phyloP scores from a whole-genome alignment of 1,140 invertebrate species.

The Lordiphosa collinella region DNA sequence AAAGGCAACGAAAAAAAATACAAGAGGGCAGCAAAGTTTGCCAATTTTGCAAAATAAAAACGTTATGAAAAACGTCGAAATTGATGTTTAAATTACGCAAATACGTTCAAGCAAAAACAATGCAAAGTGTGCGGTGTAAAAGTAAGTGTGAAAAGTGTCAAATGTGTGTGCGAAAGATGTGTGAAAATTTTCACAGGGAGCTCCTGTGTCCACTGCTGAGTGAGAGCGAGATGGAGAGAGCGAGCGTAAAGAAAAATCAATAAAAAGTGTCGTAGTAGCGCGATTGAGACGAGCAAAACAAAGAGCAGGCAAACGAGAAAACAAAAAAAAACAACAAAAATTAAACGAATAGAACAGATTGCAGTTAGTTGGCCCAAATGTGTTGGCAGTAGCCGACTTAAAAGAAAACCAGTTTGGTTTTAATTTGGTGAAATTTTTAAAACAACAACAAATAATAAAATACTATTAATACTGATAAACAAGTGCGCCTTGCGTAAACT shows the following conservation, averaged over 20 bases:
- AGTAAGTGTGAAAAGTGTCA: too few relatives aligned
- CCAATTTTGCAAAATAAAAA: too few relatives aligned
- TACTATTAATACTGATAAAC: conserved; percentile 20
- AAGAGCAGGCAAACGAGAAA: conserved; percentile 40
- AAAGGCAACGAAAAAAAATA: conserved; percentile 3
- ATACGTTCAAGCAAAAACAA: conserved; percentile 14
- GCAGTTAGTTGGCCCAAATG: conserved; percentile 61
- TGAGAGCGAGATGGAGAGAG: conserved; percentile 6
- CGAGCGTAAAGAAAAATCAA: conserved; percentile 30
- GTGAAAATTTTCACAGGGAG: conserved; percentile 48
- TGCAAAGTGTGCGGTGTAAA: conserved; percentile 3
- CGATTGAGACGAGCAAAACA: conserved; percentile 69
- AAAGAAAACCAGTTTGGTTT: background rate
- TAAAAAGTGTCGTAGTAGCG: conserved; percentile 61
- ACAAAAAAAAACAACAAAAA: conserved; percentile 18
- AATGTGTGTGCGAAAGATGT: background rate
- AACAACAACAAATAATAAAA: background rate
- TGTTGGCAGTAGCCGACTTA: conserved; percentile 27
- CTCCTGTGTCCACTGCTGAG: conserved; percentile 31
- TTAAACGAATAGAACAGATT: conserved; percentile 5
- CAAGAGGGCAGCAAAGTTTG: background rate
- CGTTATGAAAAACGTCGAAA: background rate
- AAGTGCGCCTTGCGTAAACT: conserved; percentile 35
- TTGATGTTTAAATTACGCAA: conserved; percentile 18
- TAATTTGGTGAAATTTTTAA: background rate